Base-by-base conservation (phyloP, 2,113 vertebrate genomes). In the Otus sunia region DNA sequence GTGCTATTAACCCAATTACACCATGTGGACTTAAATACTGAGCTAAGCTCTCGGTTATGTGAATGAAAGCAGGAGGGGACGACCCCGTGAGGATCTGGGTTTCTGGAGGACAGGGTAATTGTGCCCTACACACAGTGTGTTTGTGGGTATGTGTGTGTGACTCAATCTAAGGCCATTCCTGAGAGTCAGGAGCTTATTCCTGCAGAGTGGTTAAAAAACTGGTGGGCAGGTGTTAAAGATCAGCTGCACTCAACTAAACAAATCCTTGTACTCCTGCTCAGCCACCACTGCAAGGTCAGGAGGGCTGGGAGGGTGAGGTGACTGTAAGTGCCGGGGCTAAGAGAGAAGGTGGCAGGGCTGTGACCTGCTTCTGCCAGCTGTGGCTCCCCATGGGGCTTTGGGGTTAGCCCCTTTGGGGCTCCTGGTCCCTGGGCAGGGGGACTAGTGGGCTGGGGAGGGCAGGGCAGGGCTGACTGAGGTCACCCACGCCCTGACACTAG, bases 401-500 rank as follows among this genome's bases (percentile, higher is more conserved):
- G 88, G 37, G 29, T 15, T 20, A 74, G 32, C 29, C 4, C 13
- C 39, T 41, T 41, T 17, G 45, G 45, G 36, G 26, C 16, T 79
- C 39, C 18, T 49, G 23, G 13, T 15, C 36, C 14, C 16, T 63
- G 27, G 22, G 10, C 18, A 78, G 47, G 23, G 43, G 11, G 9
- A 39, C 9, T 11, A 10, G 27, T 34, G 39, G 5, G 27, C 9
- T 6, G 5, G 10, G 15, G 27, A 79, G 20, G 23, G 47, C 9
- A 55, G 11, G 32, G 30, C 10, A 73, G 19, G 20, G 34, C 27
- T 72, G 17, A 23, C 32, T 39, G 29, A 45, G 43, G 16, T 17
- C 6, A 5, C 6, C 43, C 11, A 4, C 0, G 8, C 18, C n/a
- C 15, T 67, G 30, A 36, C 27, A 63, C 1, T 1, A 63, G 23